A percentile compares a stretch with the other conserved stretches of the same genome.
These are phyloP conservation scores for Hirtodrosophila duncani DNA, from an alignment of 2,888 invertebrate genomes.

Conservation along the genomic window DNA sequence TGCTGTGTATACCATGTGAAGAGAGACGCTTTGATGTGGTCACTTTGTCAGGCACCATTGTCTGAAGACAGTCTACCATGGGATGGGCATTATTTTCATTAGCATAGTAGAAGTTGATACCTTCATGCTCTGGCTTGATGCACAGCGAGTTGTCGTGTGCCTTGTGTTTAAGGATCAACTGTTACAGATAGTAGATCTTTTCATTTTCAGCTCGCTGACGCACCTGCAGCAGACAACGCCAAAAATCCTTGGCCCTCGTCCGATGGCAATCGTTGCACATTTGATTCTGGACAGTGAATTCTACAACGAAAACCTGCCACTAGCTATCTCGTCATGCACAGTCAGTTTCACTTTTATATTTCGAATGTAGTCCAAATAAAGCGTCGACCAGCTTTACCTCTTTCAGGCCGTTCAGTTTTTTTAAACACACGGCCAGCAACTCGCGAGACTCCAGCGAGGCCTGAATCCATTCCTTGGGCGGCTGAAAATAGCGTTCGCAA, in stretches of 20 bases:
- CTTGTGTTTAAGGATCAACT: conserved; percentile 95
- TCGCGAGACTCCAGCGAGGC: conserved; percentile 94
- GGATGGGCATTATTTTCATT: conserved; percentile 94
- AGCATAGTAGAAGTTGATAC: conserved; percentile 96
- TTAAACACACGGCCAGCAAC: conserved; percentile 92
- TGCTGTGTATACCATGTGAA: conserved; percentile 98
- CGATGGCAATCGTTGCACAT: conserved; percentile 99
- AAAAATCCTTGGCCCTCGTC: conserved; percentile 97
- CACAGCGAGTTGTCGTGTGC: conserved; percentile 93
- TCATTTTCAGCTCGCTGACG: conserved; percentile 93
- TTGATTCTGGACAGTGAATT: conserved; percentile 93
- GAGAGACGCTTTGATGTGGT: conserved; percentile 95
- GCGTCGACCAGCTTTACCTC: conserved; percentile 94
- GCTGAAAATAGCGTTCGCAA: conserved; percentile 96
- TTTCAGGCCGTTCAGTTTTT: conserved; percentile 92
- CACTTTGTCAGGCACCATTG: conserved; percentile 92
- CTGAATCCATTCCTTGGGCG: conserved; percentile 92
- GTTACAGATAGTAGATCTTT: conserved; percentile 98
- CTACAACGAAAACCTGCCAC: conserved; percentile 97
- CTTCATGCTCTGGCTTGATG: conserved; percentile 92
- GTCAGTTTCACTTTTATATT: conserved; percentile 96
- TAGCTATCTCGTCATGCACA: conserved; percentile 95
- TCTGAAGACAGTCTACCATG: conserved; percentile 94
- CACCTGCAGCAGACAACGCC: conserved; percentile 95
- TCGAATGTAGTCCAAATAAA: conserved; percentile 99